These are phyloP conservation scores for Solenopsis fugax DNA, from an alignment of 1,140 invertebrate species.

Conservation along the genomic window DNA sequence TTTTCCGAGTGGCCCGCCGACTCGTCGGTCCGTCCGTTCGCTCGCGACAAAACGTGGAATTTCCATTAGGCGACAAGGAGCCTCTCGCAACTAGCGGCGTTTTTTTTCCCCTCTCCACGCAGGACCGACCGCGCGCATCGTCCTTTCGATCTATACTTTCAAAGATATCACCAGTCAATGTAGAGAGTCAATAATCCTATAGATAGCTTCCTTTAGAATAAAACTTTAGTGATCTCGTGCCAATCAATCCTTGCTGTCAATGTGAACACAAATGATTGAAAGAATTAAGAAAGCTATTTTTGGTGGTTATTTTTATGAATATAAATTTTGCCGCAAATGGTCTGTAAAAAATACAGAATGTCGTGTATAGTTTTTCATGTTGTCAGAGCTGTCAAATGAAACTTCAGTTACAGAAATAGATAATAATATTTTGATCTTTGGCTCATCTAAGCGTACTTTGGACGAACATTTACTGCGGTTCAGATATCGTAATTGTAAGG, in stretches of 20 bases:
- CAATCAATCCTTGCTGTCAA: not conserved
- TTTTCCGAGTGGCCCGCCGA: conserved; percentile 69
- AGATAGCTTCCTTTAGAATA: not conserved
- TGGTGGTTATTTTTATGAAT: not conserved
- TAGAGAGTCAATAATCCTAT: conserved; percentile 33
- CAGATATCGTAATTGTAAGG: not conserved
- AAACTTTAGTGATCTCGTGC: not conserved
- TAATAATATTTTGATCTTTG: conserved; percentile 10
- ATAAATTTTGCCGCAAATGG: not conserved
- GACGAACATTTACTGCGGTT: not conserved
- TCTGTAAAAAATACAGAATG: not conserved
- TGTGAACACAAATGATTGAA: not conserved
- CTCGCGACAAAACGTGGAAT: conserved; percentile 79
- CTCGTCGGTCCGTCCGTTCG: conserved; percentile 62
- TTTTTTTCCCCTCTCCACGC: conserved; percentile 61
- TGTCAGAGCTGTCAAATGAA: not conserved
- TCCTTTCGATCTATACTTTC: conserved; percentile 47
- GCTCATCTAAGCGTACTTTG: not conserved
- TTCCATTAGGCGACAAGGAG: conserved; percentile 81
- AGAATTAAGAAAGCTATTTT: not conserved
- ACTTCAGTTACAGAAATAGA: not conserved
- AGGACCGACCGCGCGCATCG: conserved; percentile 38
- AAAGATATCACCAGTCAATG: conserved; percentile 36
- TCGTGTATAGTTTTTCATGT: not conserved
- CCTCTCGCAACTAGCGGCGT: conserved; percentile 60